Conservation (phyloP, 2,888 invertebrate genomes). For the Toxonevra muliebris region DNA sequence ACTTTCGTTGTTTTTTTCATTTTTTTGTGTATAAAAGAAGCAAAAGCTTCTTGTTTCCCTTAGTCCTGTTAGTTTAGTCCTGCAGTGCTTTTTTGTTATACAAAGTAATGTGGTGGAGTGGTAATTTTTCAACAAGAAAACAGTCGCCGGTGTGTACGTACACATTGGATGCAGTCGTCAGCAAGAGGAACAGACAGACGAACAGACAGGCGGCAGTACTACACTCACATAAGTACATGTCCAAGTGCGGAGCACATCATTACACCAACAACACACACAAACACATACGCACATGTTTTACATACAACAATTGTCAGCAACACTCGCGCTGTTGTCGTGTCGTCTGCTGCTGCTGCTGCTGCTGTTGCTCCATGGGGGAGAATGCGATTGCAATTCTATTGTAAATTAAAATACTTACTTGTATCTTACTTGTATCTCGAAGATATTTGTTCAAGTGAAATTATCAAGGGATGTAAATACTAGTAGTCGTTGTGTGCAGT, state of each 20-base stretch:
- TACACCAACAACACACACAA: neutral
- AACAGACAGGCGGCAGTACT: too few relatives aligned
- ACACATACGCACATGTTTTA: neutral
- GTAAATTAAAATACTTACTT: constrained; percentile 7
- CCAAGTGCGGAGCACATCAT: too few relatives aligned
- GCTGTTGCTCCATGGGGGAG: constrained; percentile 2
- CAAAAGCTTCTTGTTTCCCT: neutral
- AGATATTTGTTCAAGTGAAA: constrained; percentile 4
- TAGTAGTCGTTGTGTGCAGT: too few relatives aligned
- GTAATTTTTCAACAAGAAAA: neutral
- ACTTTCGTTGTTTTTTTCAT: neutral
- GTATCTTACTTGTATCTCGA: neutral
- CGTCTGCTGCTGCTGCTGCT: neutral
- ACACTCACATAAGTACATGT: too few relatives aligned
- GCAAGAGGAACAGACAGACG: neutral
- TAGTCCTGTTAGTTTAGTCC: neutral
- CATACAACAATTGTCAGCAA: neutral
- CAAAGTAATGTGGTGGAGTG: neutral
- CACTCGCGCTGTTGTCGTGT: neutral
- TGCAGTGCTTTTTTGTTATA: neutral
- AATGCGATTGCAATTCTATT: neutral
- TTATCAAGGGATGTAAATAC: neutral
- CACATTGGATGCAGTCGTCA: neutral
- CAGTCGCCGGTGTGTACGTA: neutral
- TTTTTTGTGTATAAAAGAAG: neutral